Evolutionary conservation across 2,888 invertebrate genomes (phyloP).

Genomic region (Andrena haemorrhoa): DNA sequence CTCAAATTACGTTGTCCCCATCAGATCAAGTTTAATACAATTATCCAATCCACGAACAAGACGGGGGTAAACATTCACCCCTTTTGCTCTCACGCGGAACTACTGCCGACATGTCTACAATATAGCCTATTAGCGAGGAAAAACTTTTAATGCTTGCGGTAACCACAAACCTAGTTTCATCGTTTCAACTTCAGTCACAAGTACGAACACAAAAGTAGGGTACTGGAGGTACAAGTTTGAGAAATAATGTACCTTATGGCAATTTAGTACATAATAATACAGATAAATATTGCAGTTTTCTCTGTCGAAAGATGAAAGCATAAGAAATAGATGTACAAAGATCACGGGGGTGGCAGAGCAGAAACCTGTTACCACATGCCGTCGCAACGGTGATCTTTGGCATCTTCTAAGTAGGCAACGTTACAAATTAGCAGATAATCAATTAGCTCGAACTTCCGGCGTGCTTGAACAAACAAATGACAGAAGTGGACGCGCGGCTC

Average conservation of each 20-base stretch:
- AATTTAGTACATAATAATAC: no score
- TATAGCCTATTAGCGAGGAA: slow-evolving; percentile 19
- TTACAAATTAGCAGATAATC: slow-evolving; percentile 83
- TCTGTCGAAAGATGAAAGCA: no score
- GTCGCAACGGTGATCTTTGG: slow-evolving; percentile 36
- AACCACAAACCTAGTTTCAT: not conserved
- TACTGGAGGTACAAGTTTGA: not conserved
- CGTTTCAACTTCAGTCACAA: not conserved
- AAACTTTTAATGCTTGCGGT: slow-evolving; percentile 7
- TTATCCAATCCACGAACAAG: slow-evolving; percentile 67
- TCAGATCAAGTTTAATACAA: slow-evolving; percentile 69
- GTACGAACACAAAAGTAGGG: not conserved
- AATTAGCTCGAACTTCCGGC: slow-evolving; percentile 80
- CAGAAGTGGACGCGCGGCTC: slow-evolving; percentile 73
- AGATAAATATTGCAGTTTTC: no score
- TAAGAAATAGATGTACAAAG: not conserved
- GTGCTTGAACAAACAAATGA: slow-evolving; percentile 79
- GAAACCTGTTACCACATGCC: slow-evolving; percentile 13
- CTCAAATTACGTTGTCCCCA: slow-evolving; percentile 65
- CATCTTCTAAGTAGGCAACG: slow-evolving; percentile 66
- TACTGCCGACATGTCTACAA: slow-evolving; percentile 25
- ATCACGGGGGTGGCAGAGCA: not conserved
- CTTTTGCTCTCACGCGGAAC: slow-evolving; percentile 44
- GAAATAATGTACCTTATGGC: no score
- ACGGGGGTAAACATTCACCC: slow-evolving; percentile 63